phyloP scores from a whole-genome alignment of 2,888 invertebrate genomes.

The Epinotia demarniana region DNA sequence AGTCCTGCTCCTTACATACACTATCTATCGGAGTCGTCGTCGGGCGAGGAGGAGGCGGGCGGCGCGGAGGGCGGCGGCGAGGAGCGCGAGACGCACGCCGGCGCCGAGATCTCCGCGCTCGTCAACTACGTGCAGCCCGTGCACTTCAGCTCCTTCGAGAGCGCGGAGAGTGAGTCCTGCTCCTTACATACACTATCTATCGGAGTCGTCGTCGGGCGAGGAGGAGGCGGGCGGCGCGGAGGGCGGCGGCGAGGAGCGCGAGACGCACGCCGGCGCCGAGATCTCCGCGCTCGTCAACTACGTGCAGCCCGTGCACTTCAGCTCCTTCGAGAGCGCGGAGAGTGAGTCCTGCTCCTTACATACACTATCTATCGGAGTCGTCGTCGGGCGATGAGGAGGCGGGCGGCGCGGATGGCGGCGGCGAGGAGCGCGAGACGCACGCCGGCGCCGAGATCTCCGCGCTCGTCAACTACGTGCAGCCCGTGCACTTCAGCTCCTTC shows the following conservation, averaged over 20 bases:
- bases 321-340: constrained; percentile 96
- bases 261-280: constrained; percentile 98
- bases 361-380: too few species aligned
- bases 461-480: constrained; percentile 98
- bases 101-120: constrained; percentile 97
- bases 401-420: constrained; percentile 48
- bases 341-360: constrained; percentile 87
- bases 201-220: constrained; percentile 91
- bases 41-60: constrained; percentile 84
- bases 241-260: constrained; percentile 81
- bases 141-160: constrained; percentile 97
- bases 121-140: constrained; percentile 99
- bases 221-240: constrained; percentile 51
- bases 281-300: constrained; percentile 99
- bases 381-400: constrained; percentile 88
- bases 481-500: constrained; percentile 98
- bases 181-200: too few species aligned
- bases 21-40: constrained; percentile 90
- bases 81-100: constrained; percentile 95
- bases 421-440: constrained; percentile 91
- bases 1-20: too few species aligned
- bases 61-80: constrained; percentile 54
- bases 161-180: constrained; percentile 91
- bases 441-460: constrained; percentile 98
- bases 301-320: constrained; percentile 98